phyloP scores from a whole-genome alignment of 2,113 vertebrate genomes.

The Cottus gobio region DNA sequence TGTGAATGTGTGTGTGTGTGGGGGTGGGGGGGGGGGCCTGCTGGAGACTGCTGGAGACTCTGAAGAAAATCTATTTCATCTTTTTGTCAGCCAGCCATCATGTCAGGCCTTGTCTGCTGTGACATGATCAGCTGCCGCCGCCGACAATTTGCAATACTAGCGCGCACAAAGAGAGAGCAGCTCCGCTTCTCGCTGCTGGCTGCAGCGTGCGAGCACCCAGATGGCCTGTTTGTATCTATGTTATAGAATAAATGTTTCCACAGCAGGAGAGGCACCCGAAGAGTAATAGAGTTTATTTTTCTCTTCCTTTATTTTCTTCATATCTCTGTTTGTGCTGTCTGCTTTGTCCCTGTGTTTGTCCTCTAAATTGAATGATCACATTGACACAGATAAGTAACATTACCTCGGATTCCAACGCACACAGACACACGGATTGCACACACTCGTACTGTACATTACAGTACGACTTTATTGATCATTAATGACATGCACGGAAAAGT shows the following conservation, averaged over 20 bases:
- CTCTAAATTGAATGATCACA: constrained; percentile 65
- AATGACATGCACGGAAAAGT: neutral
- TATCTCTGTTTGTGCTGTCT: constrained; percentile 30
- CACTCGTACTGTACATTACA: neutral
- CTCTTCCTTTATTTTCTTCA: constrained; percentile 24
- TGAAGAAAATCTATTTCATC: constrained; percentile 41
- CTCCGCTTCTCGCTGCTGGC: constrained; percentile 15
- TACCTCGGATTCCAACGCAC: neutral
- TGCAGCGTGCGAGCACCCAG: constrained; percentile 15
- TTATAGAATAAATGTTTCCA: constrained; percentile 53
- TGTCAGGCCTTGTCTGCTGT: constrained; percentile 44
- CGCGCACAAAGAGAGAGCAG: constrained; percentile 22
- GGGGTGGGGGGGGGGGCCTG: too few relatives aligned
- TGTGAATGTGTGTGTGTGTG: too few relatives aligned
- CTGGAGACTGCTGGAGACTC: constrained; percentile 8
- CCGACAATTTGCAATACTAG: constrained; percentile 43
- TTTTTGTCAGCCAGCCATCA: constrained; percentile 43
- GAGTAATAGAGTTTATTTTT: constrained; percentile 41
- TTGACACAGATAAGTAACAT: constrained; percentile 47
- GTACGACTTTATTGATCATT: neutral
- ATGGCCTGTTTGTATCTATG: constrained; percentile 39
- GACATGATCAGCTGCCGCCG: constrained; percentile 26
- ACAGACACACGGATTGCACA: constrained; percentile 17
- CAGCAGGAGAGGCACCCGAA: constrained; percentile 16
- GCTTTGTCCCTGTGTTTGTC: constrained; percentile 52